phyloP scores from a whole-genome alignment of 2,113 vertebrate genomes.

The Anoplopoma fimbria region DNA sequence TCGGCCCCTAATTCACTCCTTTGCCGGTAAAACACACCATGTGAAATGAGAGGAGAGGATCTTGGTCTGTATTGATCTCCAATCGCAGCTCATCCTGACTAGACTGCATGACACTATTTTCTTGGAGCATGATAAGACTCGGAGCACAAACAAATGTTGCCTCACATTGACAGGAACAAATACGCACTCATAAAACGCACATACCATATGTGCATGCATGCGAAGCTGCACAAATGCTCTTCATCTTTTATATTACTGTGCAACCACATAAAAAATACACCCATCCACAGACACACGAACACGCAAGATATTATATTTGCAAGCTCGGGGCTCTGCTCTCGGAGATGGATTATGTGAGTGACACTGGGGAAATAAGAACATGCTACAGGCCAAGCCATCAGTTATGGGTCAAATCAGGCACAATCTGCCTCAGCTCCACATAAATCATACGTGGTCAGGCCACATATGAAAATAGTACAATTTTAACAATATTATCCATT shows the following conservation, averaged over 20 bases:
- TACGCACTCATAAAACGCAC: neutral
- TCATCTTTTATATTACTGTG: slow-evolving; percentile 21
- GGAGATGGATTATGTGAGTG: slow-evolving; percentile 81
- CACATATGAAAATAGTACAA: slow-evolving; percentile 50
- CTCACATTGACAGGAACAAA: slow-evolving; percentile 6
- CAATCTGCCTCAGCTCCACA: slow-evolving; percentile 70
- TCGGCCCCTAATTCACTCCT: slow-evolving; percentile 66
- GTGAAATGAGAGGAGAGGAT: slow-evolving; percentile 62
- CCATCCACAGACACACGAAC: slow-evolving; percentile 52
- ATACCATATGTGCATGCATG: no score
- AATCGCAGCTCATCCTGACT: slow-evolving; percentile 37
- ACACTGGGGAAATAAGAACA: slow-evolving; percentile 85
- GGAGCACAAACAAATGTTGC: slow-evolving; percentile 43
- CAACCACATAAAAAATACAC: slow-evolving; percentile 11
- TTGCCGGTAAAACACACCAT: slow-evolving; percentile 63
- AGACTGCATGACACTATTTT: slow-evolving; percentile 49
- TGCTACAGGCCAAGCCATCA: slow-evolving; percentile 79
- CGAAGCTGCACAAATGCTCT: slow-evolving; percentile 12
- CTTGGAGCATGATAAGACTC: slow-evolving; percentile 43
- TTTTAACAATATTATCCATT: slow-evolving; percentile 38
- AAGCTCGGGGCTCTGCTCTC: slow-evolving; percentile 56
- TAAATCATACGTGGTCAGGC: slow-evolving; percentile 70
- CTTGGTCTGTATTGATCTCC: slow-evolving; percentile 65
- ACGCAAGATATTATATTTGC: slow-evolving; percentile 49
- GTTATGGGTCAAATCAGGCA: slow-evolving; percentile 84